Percentiles rank a stretch among this genome's conserved stretches.
phyloP scores from a whole-genome alignment of 2,797 vertebrate genomes.

The Platyrinchus mystaceus region DNA sequence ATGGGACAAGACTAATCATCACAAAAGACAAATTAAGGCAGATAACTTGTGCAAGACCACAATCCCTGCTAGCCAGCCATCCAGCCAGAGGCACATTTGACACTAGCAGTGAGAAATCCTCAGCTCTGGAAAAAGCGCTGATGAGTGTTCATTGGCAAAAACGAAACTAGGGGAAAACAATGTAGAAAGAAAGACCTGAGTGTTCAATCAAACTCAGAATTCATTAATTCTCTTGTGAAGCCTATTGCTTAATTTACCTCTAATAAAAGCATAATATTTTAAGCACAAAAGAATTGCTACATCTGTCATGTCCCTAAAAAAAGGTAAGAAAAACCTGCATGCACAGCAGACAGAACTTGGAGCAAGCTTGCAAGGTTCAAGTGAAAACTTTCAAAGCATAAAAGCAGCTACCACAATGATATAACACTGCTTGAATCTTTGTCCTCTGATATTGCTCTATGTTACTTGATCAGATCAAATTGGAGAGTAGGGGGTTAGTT shows the following conservation, averaged over 20 bases:
- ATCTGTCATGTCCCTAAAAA: neutral
- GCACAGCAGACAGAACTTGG: neutral
- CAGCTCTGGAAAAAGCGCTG: neutral
- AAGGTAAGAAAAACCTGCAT: neutral
- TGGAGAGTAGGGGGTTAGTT: neutral
- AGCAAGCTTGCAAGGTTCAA: neutral
- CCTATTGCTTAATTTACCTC: neutral
- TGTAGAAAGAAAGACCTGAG: neutral
- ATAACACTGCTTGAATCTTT: neutral
- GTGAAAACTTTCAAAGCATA: neutral
- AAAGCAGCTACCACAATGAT: neutral
- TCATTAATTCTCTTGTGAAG: neutral
- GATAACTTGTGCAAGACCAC: neutral
- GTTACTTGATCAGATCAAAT: neutral
- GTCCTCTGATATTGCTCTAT: neutral
- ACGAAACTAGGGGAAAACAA: neutral
- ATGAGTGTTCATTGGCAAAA: neutral
- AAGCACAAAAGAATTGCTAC: neutral
- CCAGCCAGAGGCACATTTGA: neutral
- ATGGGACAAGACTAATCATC: conserved; percentile 8
- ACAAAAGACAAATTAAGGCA: conserved; percentile 16
- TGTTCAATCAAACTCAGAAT: neutral
- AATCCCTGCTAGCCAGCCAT: neutral
- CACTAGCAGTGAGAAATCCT: neutral
- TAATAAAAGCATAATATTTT: neutral